Base-by-base conservation (phyloP, 30 jellyfish, hydroid and myxozoan species). In the Mastigias papua region DNA sequence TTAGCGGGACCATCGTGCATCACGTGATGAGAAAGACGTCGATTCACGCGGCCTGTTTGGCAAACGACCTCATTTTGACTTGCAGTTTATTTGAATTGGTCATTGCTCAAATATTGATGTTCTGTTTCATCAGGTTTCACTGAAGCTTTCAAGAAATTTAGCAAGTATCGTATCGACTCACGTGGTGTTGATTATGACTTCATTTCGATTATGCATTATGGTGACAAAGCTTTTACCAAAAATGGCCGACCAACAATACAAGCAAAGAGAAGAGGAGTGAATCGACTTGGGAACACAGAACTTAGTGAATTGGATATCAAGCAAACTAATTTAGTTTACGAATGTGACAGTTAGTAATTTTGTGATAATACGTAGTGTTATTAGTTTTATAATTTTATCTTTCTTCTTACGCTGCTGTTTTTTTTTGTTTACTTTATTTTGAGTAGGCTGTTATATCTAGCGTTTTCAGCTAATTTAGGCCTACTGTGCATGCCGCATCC, bases 191-290 rank as follows among this genome's bases (percentile, higher is more conserved):
- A 21, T 7, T 95, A 95, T 58, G 99, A 95, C 65, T 95, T 54
- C 72, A 77, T 66, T 11, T 78, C 96, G 25, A 88, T 95, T 1
- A 95, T 95, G 99, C 99, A 95, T 62, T 95, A 95, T 64, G 95
- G 99, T 19, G 74, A 74, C 51, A 95, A 95, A 30, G 98, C 99
- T 15, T 95, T 95, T 63, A 84, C 99, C 8, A 90, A 90, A 72
- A 95, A 95, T 61, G 97, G 97, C 34, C 73, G 82, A 61, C 97
- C 93, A 49, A 95, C 99, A 28, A 95, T 95, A 22, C 61, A 49
- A 66, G 98, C 99, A 25, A 95, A 95, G 74, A 58, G 32, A 15
- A 65, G 67, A 3, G 88, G 84, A 3, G 85, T 95, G 33, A 76
- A 50, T 78, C 64, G 50, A 28, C 95, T 95, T 23, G 99, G 99